Percentiles rank a stretch among this genome's conserved stretches.
phyloP scores from a whole-genome alignment of 1,140 invertebrate species.

The Lepidurus couesii region DNA sequence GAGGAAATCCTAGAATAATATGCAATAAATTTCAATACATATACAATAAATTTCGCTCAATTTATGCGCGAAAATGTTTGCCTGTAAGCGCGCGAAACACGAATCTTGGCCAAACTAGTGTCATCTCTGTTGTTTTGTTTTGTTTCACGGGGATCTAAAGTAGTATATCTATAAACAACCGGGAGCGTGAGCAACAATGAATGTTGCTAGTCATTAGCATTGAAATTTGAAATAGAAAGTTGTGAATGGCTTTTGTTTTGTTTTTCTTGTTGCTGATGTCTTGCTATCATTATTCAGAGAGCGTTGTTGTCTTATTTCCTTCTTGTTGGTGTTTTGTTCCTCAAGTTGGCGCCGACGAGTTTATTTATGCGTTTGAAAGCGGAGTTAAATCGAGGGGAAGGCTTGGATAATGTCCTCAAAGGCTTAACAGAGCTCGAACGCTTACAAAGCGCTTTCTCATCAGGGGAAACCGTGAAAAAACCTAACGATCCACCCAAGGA shows the following conservation, averaged over 20 bases:
- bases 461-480: not conserved
- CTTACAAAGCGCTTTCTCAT: not conserved
- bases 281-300: not conserved
- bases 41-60: no score
- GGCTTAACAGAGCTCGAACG: constrained; percentile 1
- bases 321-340: not conserved
- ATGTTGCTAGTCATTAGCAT: not conserved
- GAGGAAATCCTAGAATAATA: no score
- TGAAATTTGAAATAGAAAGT: not conserved
- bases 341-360: not conserved
- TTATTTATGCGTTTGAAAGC: constrained; percentile 22
- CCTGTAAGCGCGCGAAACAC: no score
- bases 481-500: not conserved
- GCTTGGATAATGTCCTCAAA: not conserved
- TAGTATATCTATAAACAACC: not conserved
- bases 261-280: not conserved
- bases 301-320: not conserved
- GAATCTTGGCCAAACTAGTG: not conserved
- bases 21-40: no score
- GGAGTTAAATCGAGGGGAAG: not conserved
- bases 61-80: no score
- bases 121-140: not conserved
- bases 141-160: not conserved
- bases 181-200: not conserved
- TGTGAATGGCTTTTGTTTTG: not conserved